These are phyloP conservation scores for Triplophysa siluroides DNA, from an alignment of 2,113 vertebrate genomes.

Conservation along the genomic window DNA sequence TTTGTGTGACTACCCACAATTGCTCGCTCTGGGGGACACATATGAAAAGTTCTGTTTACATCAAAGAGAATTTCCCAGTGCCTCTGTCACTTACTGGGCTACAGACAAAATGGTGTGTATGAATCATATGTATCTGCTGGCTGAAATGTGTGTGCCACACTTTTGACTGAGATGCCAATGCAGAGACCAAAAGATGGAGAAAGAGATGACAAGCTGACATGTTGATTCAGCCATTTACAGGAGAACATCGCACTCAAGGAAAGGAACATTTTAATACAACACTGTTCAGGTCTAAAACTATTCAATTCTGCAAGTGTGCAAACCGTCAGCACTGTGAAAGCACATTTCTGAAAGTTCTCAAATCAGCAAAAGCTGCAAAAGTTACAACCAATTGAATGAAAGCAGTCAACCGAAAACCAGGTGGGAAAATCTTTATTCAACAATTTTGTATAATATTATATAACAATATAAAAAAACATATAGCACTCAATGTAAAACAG, in stretches of 20 bases:
- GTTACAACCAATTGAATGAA: not conserved
- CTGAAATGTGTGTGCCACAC: not conserved
- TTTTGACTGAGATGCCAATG: not conserved
- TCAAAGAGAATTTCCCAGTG: constrained; percentile 7
- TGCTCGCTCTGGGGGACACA: constrained; percentile 39
- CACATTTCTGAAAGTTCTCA: constrained; percentile 1
- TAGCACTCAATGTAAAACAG: too few relatives aligned
- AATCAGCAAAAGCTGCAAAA: constrained; percentile 7
- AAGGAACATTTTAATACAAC: too few relatives aligned
- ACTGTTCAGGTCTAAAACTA: too few relatives aligned
- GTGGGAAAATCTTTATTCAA: too few relatives aligned
- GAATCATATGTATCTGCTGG: constrained; percentile 40
- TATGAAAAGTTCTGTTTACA: constrained; percentile 36
- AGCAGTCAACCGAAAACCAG: too few relatives aligned
- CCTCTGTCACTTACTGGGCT: constrained; percentile 11
- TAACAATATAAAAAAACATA: too few relatives aligned
- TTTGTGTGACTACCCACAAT: constrained; percentile 30
- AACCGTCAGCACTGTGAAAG: not conserved
- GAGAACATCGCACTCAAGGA: not conserved
- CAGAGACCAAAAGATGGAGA: not conserved
- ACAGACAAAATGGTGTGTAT: constrained; percentile 31
- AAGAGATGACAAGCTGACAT: constrained; percentile 23
- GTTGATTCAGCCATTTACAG: constrained; percentile 4
- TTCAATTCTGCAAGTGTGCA: constrained; percentile 1
- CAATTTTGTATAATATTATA: too few relatives aligned